Evolutionary conservation across 2,797 vertebrate genomes (phyloP), one percentile per base, ranked within the genome.

Genomic region (Sebastes nivosus): DNA sequence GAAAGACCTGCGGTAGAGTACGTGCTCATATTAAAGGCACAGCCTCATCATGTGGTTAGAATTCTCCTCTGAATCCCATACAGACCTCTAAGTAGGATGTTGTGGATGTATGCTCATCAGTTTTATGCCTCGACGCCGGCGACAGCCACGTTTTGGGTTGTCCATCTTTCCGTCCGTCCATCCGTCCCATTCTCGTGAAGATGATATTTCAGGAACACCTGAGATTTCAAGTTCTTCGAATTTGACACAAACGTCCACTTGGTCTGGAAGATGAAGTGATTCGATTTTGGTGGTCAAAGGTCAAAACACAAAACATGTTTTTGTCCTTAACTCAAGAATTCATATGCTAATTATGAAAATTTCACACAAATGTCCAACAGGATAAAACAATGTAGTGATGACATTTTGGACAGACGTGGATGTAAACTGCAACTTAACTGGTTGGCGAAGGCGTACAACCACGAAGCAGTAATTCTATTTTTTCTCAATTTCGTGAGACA

Each of bases 11-110:
- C 52, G 29, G n/a, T 82, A 52, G 72, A 58, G 55, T 46, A 24
- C 1, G 55, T 79, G 85, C 78, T 90, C 87, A 80, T 88, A 81
- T 86, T 66, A 86, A 89, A 88, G 78, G 76, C 68, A 57, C 11
- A 64, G 16, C 57, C 77, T 70, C 55, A 58, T 63, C 64, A 29
- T 10, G 5, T 66, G 24, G 38, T 58, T 61, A 5, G 61, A 29
- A 27, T 57, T 42, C 58, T 38, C 16, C 14, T 57, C 6, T 52
- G 34, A 69, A 67, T 66, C 30, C n/a, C 16, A 5, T 24, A 18
- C 68, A 27, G 36, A 75, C 9, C 38, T 52, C 12, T 16, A 22
- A 30, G 18, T 6, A 18, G 10, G 59, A 29, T 32, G 30, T 32
- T 80, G 3, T 67, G 14, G 8, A n/a, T 24, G 14, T 13, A 46